phyloP scores from a whole-genome alignment of 1,140 invertebrate species.

The Drosophila malerkotliana region DNA sequence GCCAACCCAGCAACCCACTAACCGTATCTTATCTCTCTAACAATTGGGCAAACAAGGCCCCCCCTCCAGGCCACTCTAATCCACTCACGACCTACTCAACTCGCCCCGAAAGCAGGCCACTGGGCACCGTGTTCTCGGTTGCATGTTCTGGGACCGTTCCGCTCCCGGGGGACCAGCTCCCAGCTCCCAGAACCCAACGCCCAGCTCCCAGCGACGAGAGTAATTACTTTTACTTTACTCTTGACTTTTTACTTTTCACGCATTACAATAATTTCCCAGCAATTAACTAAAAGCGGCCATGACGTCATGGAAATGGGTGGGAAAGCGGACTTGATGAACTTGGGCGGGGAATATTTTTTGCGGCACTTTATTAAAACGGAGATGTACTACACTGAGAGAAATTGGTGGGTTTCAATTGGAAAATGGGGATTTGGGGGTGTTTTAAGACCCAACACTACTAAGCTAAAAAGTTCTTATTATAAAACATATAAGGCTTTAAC shows the following conservation, averaged over 20 bases:
- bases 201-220: slow-evolving; percentile 17
- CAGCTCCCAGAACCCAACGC: neutral
- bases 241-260: neutral
- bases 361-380: too few species aligned
- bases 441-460: too few species aligned
- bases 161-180: slow-evolving; percentile 21
- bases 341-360: neutral
- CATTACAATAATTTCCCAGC: slow-evolving; percentile 43
- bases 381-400: too few species aligned
- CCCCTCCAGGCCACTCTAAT: neutral
- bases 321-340: neutral
- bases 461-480: too few species aligned
- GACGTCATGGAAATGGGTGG: slow-evolving; percentile 22
- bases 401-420: too few species aligned
- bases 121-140: slow-evolving; percentile 3
- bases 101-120: slow-evolving; percentile 7
- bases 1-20: neutral
- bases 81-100: slow-evolving; percentile 46
- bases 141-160: slow-evolving; percentile 43
- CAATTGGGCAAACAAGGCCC: slow-evolving; percentile 28
- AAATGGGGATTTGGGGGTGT: too few species aligned
- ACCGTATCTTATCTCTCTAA: slow-evolving; percentile 26
- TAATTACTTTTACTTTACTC: slow-evolving; percentile 66
- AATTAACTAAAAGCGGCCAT: slow-evolving; percentile 52
- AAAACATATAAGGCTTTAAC: too few species aligned